A percentile compares a stretch with the other conserved stretches of the same genome.
These are phyloP conservation scores for Centropus unirufus DNA, from an alignment of 2,113 vertebrate species.

Conservation along the genomic window DNA sequence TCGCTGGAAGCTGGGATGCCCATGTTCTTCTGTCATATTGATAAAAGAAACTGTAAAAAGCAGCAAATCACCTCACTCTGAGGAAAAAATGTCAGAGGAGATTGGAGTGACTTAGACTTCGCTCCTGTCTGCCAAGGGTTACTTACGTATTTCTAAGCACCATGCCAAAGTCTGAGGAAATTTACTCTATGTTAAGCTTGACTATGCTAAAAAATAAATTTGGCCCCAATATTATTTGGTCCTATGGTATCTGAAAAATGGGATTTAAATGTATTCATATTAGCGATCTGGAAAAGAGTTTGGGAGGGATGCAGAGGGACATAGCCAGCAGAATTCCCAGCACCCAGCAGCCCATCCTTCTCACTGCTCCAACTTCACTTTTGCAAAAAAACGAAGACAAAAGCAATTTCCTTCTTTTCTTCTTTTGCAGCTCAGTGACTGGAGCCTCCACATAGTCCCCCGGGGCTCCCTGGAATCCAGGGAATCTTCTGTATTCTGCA, in stretches of 20 bases:
- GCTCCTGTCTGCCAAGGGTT: slow-evolving; percentile 11
- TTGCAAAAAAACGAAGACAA: slow-evolving; percentile 19
- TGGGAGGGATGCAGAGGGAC: background rate
- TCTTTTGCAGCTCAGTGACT: background rate
- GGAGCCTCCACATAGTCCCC: background rate
- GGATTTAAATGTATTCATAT: slow-evolving; percentile 24
- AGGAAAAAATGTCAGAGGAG: background rate
- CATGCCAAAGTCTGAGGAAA: slow-evolving; percentile 16
- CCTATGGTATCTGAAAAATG: slow-evolving; percentile 16
- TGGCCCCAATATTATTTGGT: slow-evolving; percentile 10
- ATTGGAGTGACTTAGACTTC: background rate
- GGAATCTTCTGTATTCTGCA: background rate
- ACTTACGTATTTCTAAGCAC: slow-evolving; percentile 32
- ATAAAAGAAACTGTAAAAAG: background rate
- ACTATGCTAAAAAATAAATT: slow-evolving; percentile 24
- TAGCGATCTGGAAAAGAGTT: background rate
- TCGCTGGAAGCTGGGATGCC: background rate
- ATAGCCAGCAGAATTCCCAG: slow-evolving; percentile 25
- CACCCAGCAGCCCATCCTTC: slow-evolving; percentile 20
- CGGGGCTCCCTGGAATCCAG: background rate
- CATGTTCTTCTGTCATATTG: background rate
- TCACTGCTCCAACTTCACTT: background rate
- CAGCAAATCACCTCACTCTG: background rate
- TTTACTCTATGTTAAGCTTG: slow-evolving; percentile 2
- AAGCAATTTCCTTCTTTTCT: background rate